Percentiles rank a stretch among this genome's conserved stretches.
Evolutionary conservation across 92 coral and sea anemone genomes (phyloP).

Genomic region (Phymanthus crucifer): DNA sequence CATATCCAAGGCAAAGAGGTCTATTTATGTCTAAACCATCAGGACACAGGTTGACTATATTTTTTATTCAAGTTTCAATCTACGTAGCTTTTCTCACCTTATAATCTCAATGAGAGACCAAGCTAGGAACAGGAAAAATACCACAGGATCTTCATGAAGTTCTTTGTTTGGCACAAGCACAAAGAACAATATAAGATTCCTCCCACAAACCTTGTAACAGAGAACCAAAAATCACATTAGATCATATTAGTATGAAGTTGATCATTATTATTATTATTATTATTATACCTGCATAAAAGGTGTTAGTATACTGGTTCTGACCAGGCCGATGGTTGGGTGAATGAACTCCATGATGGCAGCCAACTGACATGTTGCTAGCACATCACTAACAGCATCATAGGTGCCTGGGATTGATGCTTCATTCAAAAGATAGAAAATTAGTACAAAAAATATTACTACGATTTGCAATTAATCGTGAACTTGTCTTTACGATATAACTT

Average conservation of each 20-base stretch:
- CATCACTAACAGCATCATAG: constrained; percentile 87
- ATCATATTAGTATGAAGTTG: too few relatives aligned
- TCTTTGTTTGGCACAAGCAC: constrained; percentile 81
- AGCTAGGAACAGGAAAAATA: constrained; percentile 69
- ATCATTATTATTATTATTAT: too few relatives aligned
- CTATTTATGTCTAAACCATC: too few relatives aligned
- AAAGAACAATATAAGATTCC: constrained; percentile 75
- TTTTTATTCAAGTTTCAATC: too few relatives aligned
- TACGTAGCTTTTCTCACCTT: constrained; percentile 30
- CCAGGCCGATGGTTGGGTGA: constrained; percentile 78
- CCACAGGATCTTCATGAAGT: constrained; percentile 77
- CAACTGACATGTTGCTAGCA: constrained; percentile 89
- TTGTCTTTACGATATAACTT: too few relatives aligned
- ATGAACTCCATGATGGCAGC: constrained; percentile 91
- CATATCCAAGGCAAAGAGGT: too few relatives aligned
- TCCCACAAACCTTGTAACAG: constrained; percentile 67
- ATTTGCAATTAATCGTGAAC: too few relatives aligned
- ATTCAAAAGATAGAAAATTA: background rate
- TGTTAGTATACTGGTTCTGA: constrained; percentile 78
- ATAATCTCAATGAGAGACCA: constrained; percentile 95
- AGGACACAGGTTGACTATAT: too few relatives aligned
- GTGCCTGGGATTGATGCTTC: constrained; percentile 71
- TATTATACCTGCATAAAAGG: constrained; percentile 89
- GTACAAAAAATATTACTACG: background rate
- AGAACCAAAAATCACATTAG: constrained; percentile 1